A percentile compares a stretch with the other conserved stretches of the same genome.
Evolutionary conservation across 2,797 vertebrate genomes (phyloP).

Genomic region (Cuculus canorus): DNA sequence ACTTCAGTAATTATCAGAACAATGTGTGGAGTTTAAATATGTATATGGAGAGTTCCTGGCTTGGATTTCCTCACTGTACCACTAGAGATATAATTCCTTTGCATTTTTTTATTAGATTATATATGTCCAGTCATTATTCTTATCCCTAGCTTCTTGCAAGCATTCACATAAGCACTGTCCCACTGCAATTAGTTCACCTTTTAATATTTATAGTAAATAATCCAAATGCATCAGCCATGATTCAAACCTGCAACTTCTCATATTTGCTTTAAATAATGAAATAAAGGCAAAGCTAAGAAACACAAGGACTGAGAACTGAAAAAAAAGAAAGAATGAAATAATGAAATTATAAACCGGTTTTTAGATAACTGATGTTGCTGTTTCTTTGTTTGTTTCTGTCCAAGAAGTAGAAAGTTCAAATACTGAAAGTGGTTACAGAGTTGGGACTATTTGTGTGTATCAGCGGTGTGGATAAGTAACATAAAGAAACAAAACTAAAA

Average conservation of each 20-base stretch:
- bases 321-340: not conserved
- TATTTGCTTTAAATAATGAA: not conserved
- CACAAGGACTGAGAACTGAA: not conserved
- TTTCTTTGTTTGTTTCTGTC: not conserved
- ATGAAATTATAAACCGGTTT: not conserved
- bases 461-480: not conserved
- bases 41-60: not conserved
- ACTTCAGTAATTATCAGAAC: not conserved
- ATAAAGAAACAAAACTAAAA: not conserved
- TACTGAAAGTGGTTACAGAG: not conserved
- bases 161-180: not conserved
- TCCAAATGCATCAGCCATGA: not conserved
- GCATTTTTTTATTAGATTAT: not conserved
- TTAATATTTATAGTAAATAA: not conserved
- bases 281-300: not conserved
- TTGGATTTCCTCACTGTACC: not conserved
- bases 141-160: not conserved
- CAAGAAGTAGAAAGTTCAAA: not conserved
- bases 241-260: not conserved
- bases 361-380: not conserved
- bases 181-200: not conserved
- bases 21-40: not conserved
- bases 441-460: not conserved
- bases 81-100: not conserved
- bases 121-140: not conserved